Conservation (phyloP, 2,113 vertebrate genomes). For the Tichodroma muraria region DNA sequence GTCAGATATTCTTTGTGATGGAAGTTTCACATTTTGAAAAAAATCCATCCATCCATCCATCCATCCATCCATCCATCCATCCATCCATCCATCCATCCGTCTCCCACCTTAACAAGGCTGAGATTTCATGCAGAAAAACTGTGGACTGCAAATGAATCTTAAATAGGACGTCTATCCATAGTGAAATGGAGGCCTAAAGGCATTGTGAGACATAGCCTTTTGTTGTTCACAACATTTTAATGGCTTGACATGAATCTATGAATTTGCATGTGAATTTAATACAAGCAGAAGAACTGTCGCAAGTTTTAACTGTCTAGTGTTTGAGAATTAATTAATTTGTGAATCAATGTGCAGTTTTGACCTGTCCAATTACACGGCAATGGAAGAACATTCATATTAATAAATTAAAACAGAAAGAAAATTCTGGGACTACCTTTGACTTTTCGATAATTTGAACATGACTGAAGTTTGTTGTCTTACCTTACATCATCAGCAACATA, state of each 20-base stretch:
- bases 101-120: background rate
- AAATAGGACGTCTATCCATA: background rate
- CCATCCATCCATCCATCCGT: background rate
- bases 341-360: background rate
- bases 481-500: background rate
- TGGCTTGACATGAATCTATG: background rate
- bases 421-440: background rate
- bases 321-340: background rate
- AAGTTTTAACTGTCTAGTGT: background rate
- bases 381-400: background rate
- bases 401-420: background rate
- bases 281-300: background rate
- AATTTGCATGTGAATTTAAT: background rate
- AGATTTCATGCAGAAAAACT: background rate
- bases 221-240: background rate
- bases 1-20: background rate
- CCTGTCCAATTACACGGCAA: background rate
- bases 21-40: background rate
- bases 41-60: background rate
- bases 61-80: background rate
- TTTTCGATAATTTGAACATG: background rate
- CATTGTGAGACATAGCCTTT: background rate
- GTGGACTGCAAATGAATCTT: background rate
- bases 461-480: background rate
- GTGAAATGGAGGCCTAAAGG: background rate